Evolutionary conservation across 2,797 vertebrate genomes (phyloP), one percentile per base, ranked within the genome.

Genomic region (Scolopax rusticola): DNA sequence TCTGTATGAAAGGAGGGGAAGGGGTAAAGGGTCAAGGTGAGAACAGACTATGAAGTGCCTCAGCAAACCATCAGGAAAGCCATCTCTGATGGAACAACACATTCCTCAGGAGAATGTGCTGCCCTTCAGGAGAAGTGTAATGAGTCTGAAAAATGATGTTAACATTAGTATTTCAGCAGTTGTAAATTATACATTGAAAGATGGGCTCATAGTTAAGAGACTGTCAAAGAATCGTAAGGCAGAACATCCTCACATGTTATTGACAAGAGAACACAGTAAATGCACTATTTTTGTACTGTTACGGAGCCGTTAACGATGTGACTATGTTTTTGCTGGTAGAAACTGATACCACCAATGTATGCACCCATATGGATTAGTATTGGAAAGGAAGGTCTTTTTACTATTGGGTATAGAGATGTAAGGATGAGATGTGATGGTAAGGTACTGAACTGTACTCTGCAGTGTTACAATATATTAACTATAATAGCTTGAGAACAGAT

Each of bases 111-210:
- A 64, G 56, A 82, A 56, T 4, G 28, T 63, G 50, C 57, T 90
- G 65, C 84, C 33, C 40, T 80, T 50, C 48, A 78, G 41, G 38
- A 79, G 33, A 32, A 61, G 25, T 27, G 27, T 38, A 73, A 69
- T 69, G 25, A 79, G 9, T 56, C 21, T n/a, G 40, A 77, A 90
- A 93, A 82, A 67, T 33, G 11, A 54, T 92, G 76, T 54, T 70
- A 89, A n/a, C 23, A 6, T 77, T 60, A 77, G 32, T 45, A 81
- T 92, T 77, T 89, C 61, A 73, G 51, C 2, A 1, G 54, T 60
- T 91, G 38, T 71, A 80, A 92, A 90, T 96, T 81, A 68, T 65
- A 64, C 57, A 71, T 59, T 56, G 73, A 76, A 82, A 78, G 30
- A 41, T n/a, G n/a, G 54, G 38, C 36, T 89, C 19, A 33, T 80